These are phyloP conservation scores for Falco punctatus DNA, from an alignment of 2,113 vertebrate genomes.

Conservation along the genomic window DNA sequence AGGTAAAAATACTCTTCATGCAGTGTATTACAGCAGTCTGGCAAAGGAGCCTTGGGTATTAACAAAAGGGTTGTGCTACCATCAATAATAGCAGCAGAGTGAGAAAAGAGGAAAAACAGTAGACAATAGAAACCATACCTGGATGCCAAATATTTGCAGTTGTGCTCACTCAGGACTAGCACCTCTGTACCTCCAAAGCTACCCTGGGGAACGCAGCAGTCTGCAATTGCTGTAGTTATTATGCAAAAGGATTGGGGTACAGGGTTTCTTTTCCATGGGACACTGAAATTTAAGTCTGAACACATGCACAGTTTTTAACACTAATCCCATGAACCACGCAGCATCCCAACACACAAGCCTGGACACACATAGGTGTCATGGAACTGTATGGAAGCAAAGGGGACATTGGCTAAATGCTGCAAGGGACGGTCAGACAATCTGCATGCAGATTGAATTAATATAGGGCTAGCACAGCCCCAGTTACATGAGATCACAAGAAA, in stretches of 20 bases:
- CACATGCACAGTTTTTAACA: neutral
- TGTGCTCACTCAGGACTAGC: neutral
- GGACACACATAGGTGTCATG: rapidly evolving
- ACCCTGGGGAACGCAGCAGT: neutral
- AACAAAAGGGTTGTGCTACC: constrained; percentile 13
- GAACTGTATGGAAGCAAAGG: neutral
- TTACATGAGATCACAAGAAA: rapidly evolving
- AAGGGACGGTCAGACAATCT: neutral
- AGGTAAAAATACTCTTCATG: constrained; percentile 22
- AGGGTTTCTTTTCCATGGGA: neutral
- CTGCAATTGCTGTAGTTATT: neutral
- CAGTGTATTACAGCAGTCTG: neutral
- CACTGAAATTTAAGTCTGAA: neutral
- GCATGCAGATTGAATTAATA: neutral
- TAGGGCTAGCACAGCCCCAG: neutral
- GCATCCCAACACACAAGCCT: neutral
- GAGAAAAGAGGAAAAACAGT: neutral
- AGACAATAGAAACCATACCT: constrained; percentile 2
- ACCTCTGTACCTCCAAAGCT: neutral
- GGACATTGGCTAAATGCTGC: neutral
- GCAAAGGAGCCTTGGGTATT: neutral
- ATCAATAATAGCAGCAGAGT: neutral
- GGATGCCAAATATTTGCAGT: neutral
- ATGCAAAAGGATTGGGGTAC: neutral
- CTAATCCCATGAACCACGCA: neutral